Evolutionary conservation across 2,113 vertebrate species (phyloP), one percentile per base, ranked within the genome.

Genomic region (Mixornis gularis): DNA sequence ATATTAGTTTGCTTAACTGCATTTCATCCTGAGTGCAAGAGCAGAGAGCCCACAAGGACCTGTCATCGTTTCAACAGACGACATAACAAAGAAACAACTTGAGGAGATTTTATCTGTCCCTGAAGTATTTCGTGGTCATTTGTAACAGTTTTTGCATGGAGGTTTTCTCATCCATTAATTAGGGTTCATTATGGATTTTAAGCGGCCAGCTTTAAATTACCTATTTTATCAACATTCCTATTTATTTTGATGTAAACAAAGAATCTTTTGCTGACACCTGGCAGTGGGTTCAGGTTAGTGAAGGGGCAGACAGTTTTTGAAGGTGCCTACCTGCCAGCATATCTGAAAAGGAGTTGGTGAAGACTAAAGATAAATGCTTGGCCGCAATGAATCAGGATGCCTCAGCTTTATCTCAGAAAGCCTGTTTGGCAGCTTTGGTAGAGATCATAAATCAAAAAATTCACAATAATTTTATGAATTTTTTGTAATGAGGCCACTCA

Each of bases 401-500:
- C 49, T 65, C 4, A 1, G 51, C 27, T 85, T 73, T 51, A 76
- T 41, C 65, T 66, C 15, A 1, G 44, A 85, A 85, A 92, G 73
- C 60, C 58, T 84, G 82, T 85, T 55, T 43, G 73, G 82, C 74
- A 89, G 78, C 80, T 93, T 90, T 70, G 66, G 10, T 70, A 68
- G 58, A 68, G 56, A 81, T 65, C 85, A 68, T 74, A 96, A 95
- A 93, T 80, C 77, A 89, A 91, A 94, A 87, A 72, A 79, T 41
- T 84, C 40, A 44, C 63, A 90, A 38, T 55, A 53, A 63, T 81
- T 81, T 80, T 48, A 48, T 81, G 65, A n/a, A 46, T 32, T 84
- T 82, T 85, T 79, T 69, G 32, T 6, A 38, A 63, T 15, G 32
- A 87, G 79, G 53, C 63, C 34, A 43, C 51, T 84, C 51, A 15